Conservation (phyloP, 2,113 vertebrate genomes). For the Pontoporia blainvillei region DNA sequence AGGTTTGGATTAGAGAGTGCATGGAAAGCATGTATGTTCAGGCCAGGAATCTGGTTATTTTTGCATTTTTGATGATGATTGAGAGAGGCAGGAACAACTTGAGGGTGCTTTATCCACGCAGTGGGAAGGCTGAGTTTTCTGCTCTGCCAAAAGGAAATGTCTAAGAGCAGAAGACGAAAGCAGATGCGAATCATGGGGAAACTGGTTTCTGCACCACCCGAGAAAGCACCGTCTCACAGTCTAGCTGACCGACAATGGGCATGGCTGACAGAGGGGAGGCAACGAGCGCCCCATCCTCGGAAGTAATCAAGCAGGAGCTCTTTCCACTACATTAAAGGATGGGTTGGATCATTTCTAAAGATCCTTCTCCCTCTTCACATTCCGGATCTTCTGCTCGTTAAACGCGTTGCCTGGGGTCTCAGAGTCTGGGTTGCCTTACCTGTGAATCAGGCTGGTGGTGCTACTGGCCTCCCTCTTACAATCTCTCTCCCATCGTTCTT, state of each 20-base stretch:
- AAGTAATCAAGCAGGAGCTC: not conserved
- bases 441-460: not conserved
- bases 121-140: not conserved
- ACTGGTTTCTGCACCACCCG: not conserved
- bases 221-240: not conserved
- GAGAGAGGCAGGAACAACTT: not conserved
- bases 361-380: not conserved
- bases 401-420: not conserved
- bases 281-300: not conserved
- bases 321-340: not conserved
- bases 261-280: not conserved
- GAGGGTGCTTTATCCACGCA: not conserved
- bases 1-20: not conserved
- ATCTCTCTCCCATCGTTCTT: not conserved
- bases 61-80: conserved; percentile 4
- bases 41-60: conserved; percentile 17
- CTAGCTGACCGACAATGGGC: not conserved
- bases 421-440: not conserved
- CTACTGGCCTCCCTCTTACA: not conserved
- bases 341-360: not conserved
- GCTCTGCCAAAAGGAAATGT: not conserved
- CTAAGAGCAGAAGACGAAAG: not conserved
- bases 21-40: not conserved
- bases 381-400: not conserved
- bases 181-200: not conserved